Conservation (phyloP, 1,140 invertebrate genomes). For the Trachymyrmex septentrionalis region DNA sequence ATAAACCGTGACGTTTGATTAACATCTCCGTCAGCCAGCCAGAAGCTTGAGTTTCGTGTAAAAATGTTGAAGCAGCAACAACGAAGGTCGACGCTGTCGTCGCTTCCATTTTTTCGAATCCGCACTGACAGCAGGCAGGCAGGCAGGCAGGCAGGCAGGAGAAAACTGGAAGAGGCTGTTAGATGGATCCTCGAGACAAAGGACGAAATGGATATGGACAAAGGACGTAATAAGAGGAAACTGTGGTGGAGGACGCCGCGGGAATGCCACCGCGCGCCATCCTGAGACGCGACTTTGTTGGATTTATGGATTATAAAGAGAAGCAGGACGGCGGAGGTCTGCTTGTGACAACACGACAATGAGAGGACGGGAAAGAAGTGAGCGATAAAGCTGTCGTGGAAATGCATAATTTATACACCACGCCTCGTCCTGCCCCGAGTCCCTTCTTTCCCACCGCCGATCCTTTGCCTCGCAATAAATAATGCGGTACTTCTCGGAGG, state of each 20-base stretch:
- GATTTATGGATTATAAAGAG: constrained; percentile 85
- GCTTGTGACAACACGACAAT: constrained; percentile 84
- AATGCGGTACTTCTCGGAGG: constrained; percentile 69
- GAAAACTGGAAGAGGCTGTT: constrained; percentile 58
- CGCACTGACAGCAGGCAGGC: constrained; percentile 38
- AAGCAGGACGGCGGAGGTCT: constrained; percentile 77
- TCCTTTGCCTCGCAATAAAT: constrained; percentile 77
- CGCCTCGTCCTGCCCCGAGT: constrained; percentile 67
- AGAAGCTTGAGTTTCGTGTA: neutral
- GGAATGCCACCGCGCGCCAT: constrained; percentile 67
- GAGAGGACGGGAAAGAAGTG: constrained; percentile 83
- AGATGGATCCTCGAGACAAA: constrained; percentile 80
- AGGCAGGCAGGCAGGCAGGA: constrained; percentile 57
- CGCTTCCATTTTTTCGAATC: constrained; percentile 39
- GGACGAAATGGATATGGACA: constrained; percentile 81
- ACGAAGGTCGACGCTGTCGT: constrained; percentile 24
- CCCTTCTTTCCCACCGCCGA: constrained; percentile 64
- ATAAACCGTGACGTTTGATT: neutral
- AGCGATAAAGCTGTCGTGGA: constrained; percentile 82
- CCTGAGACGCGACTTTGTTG: constrained; percentile 82
- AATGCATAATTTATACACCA: constrained; percentile 84
- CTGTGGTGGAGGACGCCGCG: constrained; percentile 74
- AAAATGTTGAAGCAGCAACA: constrained; percentile 10
- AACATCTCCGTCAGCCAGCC: neutral
- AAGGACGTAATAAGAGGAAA: constrained; percentile 72